Conservation (phyloP, 2,113 vertebrate species). For the Dasypus novemcinctus region DNA sequence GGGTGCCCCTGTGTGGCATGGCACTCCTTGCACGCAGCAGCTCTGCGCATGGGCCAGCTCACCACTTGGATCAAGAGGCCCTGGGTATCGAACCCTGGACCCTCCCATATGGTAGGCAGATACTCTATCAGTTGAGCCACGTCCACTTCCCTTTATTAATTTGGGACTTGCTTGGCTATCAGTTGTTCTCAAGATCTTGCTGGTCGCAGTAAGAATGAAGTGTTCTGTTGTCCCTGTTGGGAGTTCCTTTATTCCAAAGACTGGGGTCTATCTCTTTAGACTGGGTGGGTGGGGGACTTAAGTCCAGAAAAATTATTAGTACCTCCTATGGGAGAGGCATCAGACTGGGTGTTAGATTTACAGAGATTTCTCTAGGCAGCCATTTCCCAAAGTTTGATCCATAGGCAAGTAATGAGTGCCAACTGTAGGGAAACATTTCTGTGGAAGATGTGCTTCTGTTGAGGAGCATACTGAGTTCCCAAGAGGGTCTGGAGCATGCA, state of each 20-base stretch:
- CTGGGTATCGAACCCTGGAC: too few relatives aligned
- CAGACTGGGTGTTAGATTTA: not conserved
- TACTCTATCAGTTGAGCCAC: too few relatives aligned
- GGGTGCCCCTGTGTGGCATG: too few relatives aligned
- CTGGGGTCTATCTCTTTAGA: not conserved
- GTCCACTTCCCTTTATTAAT: not conserved
- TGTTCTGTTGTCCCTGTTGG: not conserved
- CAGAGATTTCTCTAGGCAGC: not conserved
- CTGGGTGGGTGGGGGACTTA: not conserved
- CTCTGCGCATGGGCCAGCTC: too few relatives aligned
- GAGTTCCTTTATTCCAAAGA: not conserved
- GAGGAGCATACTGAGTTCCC: not conserved
- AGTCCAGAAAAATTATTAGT: not conserved
- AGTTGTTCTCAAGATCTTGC: not conserved
- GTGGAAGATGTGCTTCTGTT: not conserved
- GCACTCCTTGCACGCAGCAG: too few relatives aligned
- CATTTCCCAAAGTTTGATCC: not conserved
- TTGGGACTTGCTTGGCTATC: not conserved
- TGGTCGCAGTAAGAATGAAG: rapidly evolving
- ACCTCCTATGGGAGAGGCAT: not conserved
- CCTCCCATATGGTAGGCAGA: too few relatives aligned
- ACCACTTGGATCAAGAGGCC: too few relatives aligned
- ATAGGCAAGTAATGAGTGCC: not conserved
- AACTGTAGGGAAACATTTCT: not conserved
- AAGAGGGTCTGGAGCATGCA: rapidly evolving